Percentiles rank a stretch among this genome's conserved stretches.
Evolutionary conservation across 1,140 invertebrate species (phyloP).

Genomic region (Venturia canescens): DNA sequence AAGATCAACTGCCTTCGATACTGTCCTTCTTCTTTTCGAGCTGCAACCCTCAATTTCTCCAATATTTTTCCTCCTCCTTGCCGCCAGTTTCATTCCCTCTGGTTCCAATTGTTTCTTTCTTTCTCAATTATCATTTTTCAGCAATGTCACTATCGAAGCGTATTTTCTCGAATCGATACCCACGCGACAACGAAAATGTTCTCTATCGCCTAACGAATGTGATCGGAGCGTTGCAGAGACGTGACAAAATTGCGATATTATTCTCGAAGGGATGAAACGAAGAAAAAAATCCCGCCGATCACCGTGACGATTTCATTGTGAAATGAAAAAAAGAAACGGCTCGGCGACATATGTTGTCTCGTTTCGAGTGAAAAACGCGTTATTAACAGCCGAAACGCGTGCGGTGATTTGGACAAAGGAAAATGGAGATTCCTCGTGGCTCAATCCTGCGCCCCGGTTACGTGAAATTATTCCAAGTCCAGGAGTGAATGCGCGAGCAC

Average conservation of each 20-base stretch:
- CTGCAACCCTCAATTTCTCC: too few relatives aligned
- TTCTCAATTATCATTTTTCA: background rate
- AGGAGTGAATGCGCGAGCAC: conserved; percentile 44
- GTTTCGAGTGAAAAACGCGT: conserved; percentile 32
- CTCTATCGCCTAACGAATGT: background rate
- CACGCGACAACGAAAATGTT: background rate
- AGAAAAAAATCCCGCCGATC: conserved; percentile 36
- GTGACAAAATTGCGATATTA: conserved; percentile 2
- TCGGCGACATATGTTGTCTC: conserved; percentile 44
- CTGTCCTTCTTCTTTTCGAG: background rate
- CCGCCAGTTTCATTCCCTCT: too few relatives aligned
- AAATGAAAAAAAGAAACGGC: background rate
- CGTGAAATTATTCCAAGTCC: conserved; percentile 50
- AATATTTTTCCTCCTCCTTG: too few relatives aligned
- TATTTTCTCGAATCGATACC: background rate
- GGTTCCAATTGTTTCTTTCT: too few relatives aligned
- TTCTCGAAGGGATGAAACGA: conserved; percentile 24
- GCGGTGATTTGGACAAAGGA: conserved; percentile 35
- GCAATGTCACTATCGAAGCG: background rate
- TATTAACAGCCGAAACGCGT: conserved; percentile 14
- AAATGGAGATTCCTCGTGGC: background rate
- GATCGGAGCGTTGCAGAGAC: background rate
- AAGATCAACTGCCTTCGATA: conserved; percentile 6
- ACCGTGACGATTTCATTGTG: conserved; percentile 45
- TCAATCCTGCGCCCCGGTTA: conserved; percentile 31